Conservation (phyloP, 2,113 vertebrate species). For the Melospiza melodia region DNA sequence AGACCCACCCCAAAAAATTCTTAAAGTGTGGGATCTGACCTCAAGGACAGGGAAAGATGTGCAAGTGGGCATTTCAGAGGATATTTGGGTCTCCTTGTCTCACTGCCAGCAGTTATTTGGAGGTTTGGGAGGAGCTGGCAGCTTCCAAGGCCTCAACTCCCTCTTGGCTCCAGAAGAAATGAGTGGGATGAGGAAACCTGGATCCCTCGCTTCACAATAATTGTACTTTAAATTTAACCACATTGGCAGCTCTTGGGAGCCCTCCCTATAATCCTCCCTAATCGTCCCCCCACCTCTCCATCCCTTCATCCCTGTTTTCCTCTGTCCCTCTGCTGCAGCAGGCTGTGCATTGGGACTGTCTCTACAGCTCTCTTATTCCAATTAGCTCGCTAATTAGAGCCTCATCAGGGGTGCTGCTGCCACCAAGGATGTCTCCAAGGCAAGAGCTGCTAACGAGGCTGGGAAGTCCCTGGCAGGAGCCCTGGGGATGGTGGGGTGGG, state of each 20-base stretch:
- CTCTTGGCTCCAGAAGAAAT: neutral
- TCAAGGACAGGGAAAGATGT: neutral
- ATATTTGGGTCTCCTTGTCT: neutral
- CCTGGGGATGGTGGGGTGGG: no score
- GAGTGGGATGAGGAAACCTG: neutral
- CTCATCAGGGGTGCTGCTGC: neutral
- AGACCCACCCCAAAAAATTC: neutral
- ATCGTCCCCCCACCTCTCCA: accelerated
- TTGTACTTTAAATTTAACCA: neutral
- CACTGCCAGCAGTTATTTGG: neutral
- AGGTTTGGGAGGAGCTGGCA: neutral
- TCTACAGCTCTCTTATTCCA: neutral
- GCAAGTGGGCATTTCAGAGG: neutral
- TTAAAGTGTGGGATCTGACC: neutral
- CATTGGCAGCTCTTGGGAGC: neutral
- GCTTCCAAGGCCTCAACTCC: neutral
- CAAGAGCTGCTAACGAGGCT: neutral
- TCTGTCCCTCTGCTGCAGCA: neutral
- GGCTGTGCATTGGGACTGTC: neutral
- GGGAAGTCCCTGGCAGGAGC: neutral
- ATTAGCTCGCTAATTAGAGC: slow-evolving; percentile 27
- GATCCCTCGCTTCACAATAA: neutral
- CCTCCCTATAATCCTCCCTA: neutral
- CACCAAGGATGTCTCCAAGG: neutral
- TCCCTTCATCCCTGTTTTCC: neutral